Evolutionary conservation across 23 tunicate species (phyloP).

Genomic region (Oikopleura vanhoeffeni): DNA sequence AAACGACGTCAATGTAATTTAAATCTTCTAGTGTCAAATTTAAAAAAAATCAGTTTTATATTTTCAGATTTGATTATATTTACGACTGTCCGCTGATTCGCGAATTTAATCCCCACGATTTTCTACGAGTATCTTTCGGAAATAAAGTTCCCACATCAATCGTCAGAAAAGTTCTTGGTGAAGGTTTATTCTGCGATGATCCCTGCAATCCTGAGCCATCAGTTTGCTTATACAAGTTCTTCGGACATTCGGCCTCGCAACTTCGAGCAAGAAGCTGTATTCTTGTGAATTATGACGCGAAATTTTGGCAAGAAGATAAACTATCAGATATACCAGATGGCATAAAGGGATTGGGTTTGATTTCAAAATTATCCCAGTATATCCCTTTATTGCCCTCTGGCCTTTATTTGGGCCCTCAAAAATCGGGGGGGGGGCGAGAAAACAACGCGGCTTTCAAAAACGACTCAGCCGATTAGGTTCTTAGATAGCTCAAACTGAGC

Average conservation of each 20-base stretch:
- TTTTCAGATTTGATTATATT: neutral
- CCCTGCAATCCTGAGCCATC: neutral
- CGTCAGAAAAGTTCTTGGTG: neutral
- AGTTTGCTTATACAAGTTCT: neutral
- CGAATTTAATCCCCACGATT: neutral
- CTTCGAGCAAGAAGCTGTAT: neutral
- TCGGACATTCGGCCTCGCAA: neutral
- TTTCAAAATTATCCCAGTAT: neutral
- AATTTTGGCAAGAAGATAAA: neutral
- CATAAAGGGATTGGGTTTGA: neutral
- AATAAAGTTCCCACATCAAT: neutral
- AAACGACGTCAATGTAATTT: too few species aligned
- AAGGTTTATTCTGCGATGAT: neutral
- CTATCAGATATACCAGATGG: neutral
- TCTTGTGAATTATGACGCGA: neutral
- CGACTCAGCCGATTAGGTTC: too few species aligned
- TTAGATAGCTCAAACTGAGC: too few species aligned
- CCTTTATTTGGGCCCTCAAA: too few species aligned
- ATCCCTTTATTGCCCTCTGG: too few species aligned
- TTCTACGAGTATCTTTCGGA: neutral
- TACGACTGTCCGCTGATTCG: neutral
- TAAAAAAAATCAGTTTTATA: neutral
- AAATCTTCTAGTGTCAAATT: too few species aligned
- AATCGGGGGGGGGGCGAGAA: too few species aligned
- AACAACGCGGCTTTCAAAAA: too few species aligned